These are phyloP conservation scores for Nebria ingens DNA, from an alignment of 1,140 invertebrate species.

Conservation along the genomic window DNA sequence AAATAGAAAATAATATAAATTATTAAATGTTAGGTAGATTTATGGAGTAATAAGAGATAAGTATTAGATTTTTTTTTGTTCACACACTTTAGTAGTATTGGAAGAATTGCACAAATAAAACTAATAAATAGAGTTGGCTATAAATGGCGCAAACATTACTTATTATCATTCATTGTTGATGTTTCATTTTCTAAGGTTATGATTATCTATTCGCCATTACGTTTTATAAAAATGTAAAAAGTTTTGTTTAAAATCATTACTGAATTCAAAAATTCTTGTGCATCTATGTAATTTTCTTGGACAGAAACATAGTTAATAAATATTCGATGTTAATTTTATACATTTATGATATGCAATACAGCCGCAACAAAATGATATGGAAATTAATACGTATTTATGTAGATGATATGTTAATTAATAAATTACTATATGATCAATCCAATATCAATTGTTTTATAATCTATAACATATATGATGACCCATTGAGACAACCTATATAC, in stretches of 20 bases:
- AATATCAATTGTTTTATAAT: too few species aligned
- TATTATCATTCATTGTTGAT: too few species aligned
- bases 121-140: too few species aligned
- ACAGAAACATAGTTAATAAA: background rate
- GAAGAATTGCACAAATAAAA: too few species aligned
- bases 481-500: too few species aligned
- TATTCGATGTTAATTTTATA: background rate
- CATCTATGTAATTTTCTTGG: background rate
- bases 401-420: slow-evolving; percentile 1
- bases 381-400: background rate
- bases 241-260: background rate
- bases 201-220: background rate
- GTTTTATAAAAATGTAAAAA: background rate
- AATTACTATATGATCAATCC: background rate
- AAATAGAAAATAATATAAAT: too few species aligned
- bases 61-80: too few species aligned
- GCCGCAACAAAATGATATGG: background rate
- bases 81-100: too few species aligned
- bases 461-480: too few species aligned
- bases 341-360: background rate
- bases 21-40: too few species aligned
- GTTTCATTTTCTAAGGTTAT: background rate
- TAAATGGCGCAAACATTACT: too few species aligned
- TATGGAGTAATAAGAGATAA: too few species aligned
- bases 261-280: background rate